Conservation (phyloP, 35 echinoderm and acorn worm genomes). For the Apostichopus californicus region DNA sequence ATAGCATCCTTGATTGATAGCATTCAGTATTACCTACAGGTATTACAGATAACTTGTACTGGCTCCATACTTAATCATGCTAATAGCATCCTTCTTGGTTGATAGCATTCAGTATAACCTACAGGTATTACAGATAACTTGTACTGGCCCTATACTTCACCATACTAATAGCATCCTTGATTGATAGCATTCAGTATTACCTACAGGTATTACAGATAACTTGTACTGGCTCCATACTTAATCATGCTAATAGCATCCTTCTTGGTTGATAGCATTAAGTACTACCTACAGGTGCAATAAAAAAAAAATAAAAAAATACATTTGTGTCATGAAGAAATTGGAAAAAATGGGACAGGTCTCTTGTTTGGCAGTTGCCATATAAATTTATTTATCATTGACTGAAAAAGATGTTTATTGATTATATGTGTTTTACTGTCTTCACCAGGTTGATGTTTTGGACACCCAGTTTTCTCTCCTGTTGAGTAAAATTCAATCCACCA, state of each 20-base stretch:
- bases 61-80: too few relatives aligned
- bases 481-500: conserved; percentile 72
- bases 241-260: conserved; percentile 24
- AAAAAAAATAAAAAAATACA: too few relatives aligned
- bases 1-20: conserved; percentile 93
- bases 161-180: conserved; percentile 34
- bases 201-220: conserved; percentile 55
- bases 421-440: too few relatives aligned
- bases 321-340: neutral
- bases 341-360: neutral
- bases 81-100: conserved; percentile 62
- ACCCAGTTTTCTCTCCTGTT: conserved; percentile 83
- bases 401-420: too few relatives aligned
- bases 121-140: conserved; percentile 35
- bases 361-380: too few relatives aligned
- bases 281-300: conserved; percentile 76
- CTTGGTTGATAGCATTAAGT: conserved; percentile 89
- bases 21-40: conserved; percentile 81
- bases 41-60: too few relatives aligned
- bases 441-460: conserved; percentile 92
- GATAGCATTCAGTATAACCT: conserved; percentile 96
- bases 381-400: too few relatives aligned
- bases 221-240: too few relatives aligned
- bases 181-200: conserved; percentile 96
- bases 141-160: too few relatives aligned